Base-by-base conservation (phyloP, 2,797 vertebrate genomes). In the Toxotes lorentzi region DNA sequence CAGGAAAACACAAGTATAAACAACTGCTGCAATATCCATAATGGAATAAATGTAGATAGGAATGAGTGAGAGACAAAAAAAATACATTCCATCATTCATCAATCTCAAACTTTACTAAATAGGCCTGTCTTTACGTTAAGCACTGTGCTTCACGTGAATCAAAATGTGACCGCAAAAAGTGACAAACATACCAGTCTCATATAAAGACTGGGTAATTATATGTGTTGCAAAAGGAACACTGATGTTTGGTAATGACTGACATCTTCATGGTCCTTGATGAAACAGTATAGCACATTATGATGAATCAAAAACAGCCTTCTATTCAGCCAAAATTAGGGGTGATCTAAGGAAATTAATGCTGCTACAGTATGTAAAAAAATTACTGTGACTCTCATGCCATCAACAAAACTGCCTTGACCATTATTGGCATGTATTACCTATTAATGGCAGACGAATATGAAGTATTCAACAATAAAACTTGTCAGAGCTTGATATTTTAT, bases 351-450 rank as follows among this genome's bases (percentile, higher is more conserved):
- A 84, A 88, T 76, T 0, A 43, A 71, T 64, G 12, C 35, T 27
- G 51, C 68, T 40, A 13, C 45, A 75, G 9, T 34, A 13, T 19
- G 17, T 4, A 67, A 61, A 70, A 66, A 53, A 14, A 35, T 34
- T 23, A 48, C 19, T 81, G 35, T 45, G 48, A 41, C 74, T 57
- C 40, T 74, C 2, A 17, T 59, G 27, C 27, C 61, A 66, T 82
- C 19, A 63, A 66, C 48, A 64, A 63, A 85, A 80, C 53, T 73
- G 59, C 86, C 89, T 91, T 91, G 88, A 91, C 85, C 87, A 58
- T 27, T 1, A 38, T 1, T 68, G 40, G 54, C 64, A 67, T 32
- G 45, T 11, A 51, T 48, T 74, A n/a, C 35, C 56, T 53, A 24
- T 70, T 62, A 72, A 70, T 70, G 53, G 68, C 16, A 64, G 35